phyloP scores from a whole-genome alignment of 1,140 invertebrate species.

The Lethocerus indicus region DNA sequence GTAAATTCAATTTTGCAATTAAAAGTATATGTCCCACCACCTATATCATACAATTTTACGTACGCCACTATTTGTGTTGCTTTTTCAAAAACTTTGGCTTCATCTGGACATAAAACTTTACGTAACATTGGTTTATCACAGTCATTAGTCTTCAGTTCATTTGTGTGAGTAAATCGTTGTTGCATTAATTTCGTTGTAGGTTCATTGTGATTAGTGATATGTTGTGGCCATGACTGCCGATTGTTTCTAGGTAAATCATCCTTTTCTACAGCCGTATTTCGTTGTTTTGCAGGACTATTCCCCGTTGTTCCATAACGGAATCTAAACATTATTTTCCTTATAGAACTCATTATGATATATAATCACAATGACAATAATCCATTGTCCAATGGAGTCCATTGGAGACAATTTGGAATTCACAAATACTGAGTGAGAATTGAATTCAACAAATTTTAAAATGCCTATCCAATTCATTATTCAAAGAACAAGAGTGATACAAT shows the following conservation, averaged over 20 bases:
- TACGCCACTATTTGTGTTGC: slow-evolving; percentile 74
- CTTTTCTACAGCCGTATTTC: too few relatives aligned
- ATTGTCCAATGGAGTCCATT: too few relatives aligned
- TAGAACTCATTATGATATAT: too few relatives aligned
- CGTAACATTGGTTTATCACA: slow-evolving; percentile 26
- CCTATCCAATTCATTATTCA: too few relatives aligned
- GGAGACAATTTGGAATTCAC: too few relatives aligned
- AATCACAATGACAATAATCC: too few relatives aligned
- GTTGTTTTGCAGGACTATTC: slow-evolving; percentile 2
- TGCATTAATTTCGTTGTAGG: slow-evolving; percentile 22
- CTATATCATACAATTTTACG: too few relatives aligned
- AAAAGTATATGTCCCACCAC: too few relatives aligned
- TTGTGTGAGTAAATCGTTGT: slow-evolving; percentile 7
- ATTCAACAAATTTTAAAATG: too few relatives aligned
- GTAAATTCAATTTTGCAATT: background rate
- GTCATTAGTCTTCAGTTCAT: slow-evolving; percentile 25
- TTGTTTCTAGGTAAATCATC: background rate
- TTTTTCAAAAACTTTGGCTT: slow-evolving; percentile 59
- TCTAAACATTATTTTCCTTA: slow-evolving; percentile 11
- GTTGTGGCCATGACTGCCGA: background rate
- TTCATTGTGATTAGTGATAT: background rate
- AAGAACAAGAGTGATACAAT: too few relatives aligned
- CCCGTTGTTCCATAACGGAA: slow-evolving; percentile 11
- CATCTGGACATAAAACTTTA: slow-evolving; percentile 31
- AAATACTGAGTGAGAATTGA: too few relatives aligned